Conservation (phyloP, 2,113 vertebrate genomes). For the Oenanthe oenanthe region DNA sequence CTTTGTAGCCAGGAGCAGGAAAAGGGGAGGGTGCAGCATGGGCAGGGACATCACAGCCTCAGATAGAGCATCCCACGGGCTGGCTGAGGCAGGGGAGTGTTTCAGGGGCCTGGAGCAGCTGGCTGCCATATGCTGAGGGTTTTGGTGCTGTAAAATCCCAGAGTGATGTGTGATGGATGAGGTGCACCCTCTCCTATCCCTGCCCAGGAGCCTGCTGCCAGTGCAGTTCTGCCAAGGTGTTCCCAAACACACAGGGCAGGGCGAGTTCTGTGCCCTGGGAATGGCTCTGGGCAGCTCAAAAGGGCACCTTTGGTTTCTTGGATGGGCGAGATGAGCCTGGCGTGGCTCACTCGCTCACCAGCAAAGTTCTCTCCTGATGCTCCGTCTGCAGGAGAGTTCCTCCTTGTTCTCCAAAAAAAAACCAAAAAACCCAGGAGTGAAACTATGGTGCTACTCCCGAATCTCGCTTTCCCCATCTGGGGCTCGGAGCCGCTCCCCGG, state of each 20-base stretch:
- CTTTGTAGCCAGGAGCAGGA: neutral
- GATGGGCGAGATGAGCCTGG: neutral
- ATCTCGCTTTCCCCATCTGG: slow-evolving; percentile 23
- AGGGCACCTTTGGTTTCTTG: neutral
- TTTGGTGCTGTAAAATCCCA: neutral
- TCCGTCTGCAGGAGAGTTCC: neutral
- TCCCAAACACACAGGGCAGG: neutral
- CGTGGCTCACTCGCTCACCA: fast-evolving
- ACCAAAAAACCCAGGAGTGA: neutral
- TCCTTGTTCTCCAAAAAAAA: neutral
- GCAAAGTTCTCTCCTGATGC: neutral
- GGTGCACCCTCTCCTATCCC: fast-evolving
- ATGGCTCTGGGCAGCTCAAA: neutral
- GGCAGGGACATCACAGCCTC: neutral
- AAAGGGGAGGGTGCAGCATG: fast-evolving
- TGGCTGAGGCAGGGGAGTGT: neutral
- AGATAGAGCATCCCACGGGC: fast-evolving
- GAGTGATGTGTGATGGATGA: fast-evolving
- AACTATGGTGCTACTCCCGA: neutral
- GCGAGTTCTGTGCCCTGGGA: fast-evolving
- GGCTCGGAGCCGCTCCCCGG: neutral
- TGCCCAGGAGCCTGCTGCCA: neutral
- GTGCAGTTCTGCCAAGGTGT: fast-evolving
- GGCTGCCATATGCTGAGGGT: fast-evolving
- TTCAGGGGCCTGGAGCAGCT: neutral